phyloP scores from a whole-genome alignment of 1,140 invertebrate genomes.

The Ridgeia piscesae region DNA sequence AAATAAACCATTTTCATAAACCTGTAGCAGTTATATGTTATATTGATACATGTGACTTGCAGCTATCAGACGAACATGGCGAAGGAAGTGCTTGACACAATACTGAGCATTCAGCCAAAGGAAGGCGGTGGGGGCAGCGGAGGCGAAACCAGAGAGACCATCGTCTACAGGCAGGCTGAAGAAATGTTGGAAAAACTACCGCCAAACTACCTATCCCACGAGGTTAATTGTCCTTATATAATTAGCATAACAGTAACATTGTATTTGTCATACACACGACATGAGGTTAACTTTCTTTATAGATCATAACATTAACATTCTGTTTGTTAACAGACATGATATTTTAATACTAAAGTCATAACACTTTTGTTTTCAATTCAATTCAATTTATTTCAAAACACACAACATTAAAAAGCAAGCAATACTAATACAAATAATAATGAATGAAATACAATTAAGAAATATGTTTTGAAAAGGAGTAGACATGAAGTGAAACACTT shows the following conservation, averaged over 20 bases:
- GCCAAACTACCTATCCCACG: slow-evolving; percentile 74
- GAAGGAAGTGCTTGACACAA: slow-evolving; percentile 90
- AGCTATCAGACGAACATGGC: slow-evolving; percentile 91
- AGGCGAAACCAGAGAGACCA: slow-evolving; percentile 78
- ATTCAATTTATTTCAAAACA: too few relatives aligned
- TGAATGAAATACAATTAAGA: too few relatives aligned
- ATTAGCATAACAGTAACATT: not conserved
- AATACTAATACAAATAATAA: too few relatives aligned
- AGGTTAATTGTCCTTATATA: slow-evolving; percentile 59
- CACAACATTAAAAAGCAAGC: too few relatives aligned
- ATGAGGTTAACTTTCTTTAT: not conserved
- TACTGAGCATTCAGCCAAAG: slow-evolving; percentile 93
- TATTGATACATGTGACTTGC: not conserved
- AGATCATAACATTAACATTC: not conserved
- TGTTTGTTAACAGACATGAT: too few relatives aligned
- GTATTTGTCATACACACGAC: too few relatives aligned
- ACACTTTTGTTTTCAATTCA: too few relatives aligned
- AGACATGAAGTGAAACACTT: too few relatives aligned
- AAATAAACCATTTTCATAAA: too few relatives aligned
- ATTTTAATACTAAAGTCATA: too few relatives aligned
- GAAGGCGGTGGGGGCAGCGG: slow-evolving; percentile 75
- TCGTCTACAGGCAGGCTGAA: slow-evolving; percentile 85
- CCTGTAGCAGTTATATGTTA: too few relatives aligned
- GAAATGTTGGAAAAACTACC: slow-evolving; percentile 94
- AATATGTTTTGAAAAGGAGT: too few relatives aligned